Conservation (phyloP, 2,797 vertebrate genomes). For the Euthynnus affinis region DNA sequence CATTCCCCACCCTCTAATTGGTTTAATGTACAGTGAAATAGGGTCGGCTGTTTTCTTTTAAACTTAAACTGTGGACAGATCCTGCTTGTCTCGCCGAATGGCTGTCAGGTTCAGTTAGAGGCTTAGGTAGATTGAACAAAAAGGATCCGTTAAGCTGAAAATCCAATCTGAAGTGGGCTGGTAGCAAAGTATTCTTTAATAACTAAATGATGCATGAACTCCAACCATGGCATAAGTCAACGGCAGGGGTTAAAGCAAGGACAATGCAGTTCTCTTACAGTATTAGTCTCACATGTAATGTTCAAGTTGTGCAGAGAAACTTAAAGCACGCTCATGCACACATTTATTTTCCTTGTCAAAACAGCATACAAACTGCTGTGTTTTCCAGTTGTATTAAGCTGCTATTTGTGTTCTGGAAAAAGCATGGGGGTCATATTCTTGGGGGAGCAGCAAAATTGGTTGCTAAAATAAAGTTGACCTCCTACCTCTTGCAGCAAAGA, state of each 20-base stretch:
- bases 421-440: conserved; percentile 64
- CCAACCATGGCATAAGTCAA: conserved; percentile 52
- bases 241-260: conserved; percentile 66
- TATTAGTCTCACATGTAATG: conserved; percentile 43
- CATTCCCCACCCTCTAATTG: conserved; percentile 65
- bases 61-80: conserved; percentile 71
- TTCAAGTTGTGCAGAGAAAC: conserved; percentile 30
- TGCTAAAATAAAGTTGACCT: conserved; percentile 78
- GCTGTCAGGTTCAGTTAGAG: conserved; percentile 74
- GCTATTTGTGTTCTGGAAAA: conserved; percentile 25
- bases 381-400: conserved; percentile 9
- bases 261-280: conserved; percentile 32
- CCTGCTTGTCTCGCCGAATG: conserved; percentile 60
- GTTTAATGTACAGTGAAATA: conserved; percentile 83
- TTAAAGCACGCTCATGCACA: conserved; percentile 6
- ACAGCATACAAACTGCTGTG: not conserved
- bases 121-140: conserved; percentile 75
- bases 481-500: conserved; percentile 65
- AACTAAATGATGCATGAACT: conserved; percentile 77
- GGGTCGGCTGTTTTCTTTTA: conserved; percentile 70
- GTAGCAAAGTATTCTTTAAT: conserved; percentile 70
- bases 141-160: conserved; percentile 76
- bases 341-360: conserved; percentile 27
- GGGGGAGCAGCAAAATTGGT: conserved; percentile 69
- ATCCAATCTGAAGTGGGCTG: conserved; percentile 72